Conservation (phyloP, 2,888 invertebrate genomes). For the Dysmachus trigonus region DNA sequence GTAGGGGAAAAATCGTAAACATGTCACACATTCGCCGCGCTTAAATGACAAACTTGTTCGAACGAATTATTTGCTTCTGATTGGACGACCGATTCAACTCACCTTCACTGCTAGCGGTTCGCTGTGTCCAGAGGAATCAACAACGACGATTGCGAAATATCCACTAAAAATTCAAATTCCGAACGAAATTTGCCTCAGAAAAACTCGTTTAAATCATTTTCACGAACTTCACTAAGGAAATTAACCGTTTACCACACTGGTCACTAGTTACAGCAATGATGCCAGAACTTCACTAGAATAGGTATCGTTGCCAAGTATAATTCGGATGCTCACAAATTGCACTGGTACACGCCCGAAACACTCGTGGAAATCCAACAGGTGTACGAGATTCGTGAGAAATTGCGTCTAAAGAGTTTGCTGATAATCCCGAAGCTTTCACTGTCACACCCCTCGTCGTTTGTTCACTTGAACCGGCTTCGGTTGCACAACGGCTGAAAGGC, state of each 20-base stretch:
- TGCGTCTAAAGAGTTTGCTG: background rate
- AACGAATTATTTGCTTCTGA: background rate
- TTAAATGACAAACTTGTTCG: slow-evolving; percentile 1
- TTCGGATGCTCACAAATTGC: background rate
- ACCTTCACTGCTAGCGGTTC: background rate
- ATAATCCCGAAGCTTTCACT: background rate
- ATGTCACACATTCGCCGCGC: slow-evolving; percentile 8
- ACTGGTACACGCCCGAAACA: background rate
- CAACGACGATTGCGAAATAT: slow-evolving; percentile 13
- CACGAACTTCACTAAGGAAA: background rate
- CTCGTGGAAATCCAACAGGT: slow-evolving; percentile 22
- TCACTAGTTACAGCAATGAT: background rate
- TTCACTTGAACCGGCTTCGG: background rate
- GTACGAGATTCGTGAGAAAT: background rate
- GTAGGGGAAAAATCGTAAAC: slow-evolving; percentile 15
- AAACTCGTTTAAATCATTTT: slow-evolving; percentile 36
- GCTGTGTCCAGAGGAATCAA: background rate
- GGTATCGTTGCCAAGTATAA: background rate
- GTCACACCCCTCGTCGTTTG: background rate
- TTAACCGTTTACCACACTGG: slow-evolving; percentile 1
- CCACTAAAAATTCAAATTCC: slow-evolving; percentile 8
- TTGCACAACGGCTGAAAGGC: background rate
- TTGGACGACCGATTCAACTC: background rate
- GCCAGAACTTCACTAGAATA: background rate
- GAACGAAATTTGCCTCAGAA: background rate